A percentile compares a stretch with the other conserved stretches of the same genome.
Evolutionary conservation across 2,797 vertebrate species (phyloP).

Genomic region (Rhynchonycteris naso): DNA sequence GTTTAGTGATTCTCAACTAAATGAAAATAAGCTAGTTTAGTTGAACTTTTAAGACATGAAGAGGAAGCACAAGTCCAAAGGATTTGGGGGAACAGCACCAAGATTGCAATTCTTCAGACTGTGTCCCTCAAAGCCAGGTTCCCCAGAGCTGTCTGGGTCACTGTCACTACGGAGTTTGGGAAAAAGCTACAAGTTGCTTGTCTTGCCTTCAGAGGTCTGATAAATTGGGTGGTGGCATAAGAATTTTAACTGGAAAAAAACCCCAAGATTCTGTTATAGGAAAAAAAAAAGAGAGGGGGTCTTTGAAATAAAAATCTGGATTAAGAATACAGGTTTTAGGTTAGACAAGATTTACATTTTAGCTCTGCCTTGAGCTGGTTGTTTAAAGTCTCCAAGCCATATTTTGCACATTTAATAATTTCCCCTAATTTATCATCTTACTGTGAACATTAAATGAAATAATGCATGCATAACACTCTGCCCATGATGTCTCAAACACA

Average conservation of each 20-base stretch:
- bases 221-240: not conserved
- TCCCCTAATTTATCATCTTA: not conserved
- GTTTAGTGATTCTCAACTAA: constrained; percentile 44
- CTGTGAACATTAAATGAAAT: not conserved
- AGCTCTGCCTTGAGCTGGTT: not conserved
- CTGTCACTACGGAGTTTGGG: not conserved
- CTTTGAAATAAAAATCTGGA: constrained; percentile 8
- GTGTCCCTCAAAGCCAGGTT: not conserved
- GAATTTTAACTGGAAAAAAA: not conserved
- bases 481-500: not conserved
- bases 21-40: constrained; percentile 60
- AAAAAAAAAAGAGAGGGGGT: not conserved
- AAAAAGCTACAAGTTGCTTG: not conserved
- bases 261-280: not conserved
- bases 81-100: not conserved
- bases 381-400: not conserved
- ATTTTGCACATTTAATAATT: not conserved
- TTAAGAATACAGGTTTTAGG: not conserved
- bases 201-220: not conserved
- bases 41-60: constrained; percentile 3
- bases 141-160: not conserved
- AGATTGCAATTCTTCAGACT: not conserved
- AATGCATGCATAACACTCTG: not conserved
- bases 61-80: not conserved
- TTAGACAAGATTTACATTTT: constrained; percentile 20